A percentile compares a stretch with the other conserved stretches of the same genome.
These are phyloP conservation scores for Opisthocomus hoazin DNA, from an alignment of 2,113 vertebrate species.

Conservation along the genomic window DNA sequence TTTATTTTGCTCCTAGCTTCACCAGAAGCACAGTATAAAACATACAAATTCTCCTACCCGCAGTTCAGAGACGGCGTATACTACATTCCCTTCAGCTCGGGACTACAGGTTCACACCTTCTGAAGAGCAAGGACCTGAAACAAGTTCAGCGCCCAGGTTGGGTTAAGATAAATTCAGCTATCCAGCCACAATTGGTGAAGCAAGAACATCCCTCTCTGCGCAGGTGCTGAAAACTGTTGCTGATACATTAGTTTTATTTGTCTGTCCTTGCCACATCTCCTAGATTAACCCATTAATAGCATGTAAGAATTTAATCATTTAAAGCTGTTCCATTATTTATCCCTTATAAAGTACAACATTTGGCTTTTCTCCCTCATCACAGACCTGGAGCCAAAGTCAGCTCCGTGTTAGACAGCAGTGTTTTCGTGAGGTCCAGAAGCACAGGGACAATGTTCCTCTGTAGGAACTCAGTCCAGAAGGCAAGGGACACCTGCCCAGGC, in stretches of 20 bases:
- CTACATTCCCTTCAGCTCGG: neutral
- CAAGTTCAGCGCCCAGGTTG: rapidly evolving
- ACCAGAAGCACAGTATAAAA: neutral
- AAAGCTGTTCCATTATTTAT: neutral
- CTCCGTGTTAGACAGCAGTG: neutral
- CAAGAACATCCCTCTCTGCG: neutral
- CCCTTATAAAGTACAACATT: neutral
- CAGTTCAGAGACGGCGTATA: neutral
- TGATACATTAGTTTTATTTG: neutral
- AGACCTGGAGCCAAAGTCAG: neutral
- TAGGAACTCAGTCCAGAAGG: neutral
- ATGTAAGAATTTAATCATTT: neutral
- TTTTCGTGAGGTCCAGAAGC: neutral
- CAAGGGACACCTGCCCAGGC: rapidly evolving
- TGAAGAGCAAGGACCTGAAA: neutral
- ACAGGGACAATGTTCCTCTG: rapidly evolving
- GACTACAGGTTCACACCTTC: neutral
- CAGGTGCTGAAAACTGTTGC: neutral
- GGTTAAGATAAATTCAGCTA: neutral
- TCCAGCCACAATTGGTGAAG: neutral
- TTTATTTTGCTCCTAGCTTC: neutral
- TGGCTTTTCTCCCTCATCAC: neutral
- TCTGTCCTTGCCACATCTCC: neutral
- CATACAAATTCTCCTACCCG: neutral
- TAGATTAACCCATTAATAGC: neutral